Evolutionary conservation across 2,797 vertebrate species (phyloP).

Genomic region (Peromyscus eremicus): DNA sequence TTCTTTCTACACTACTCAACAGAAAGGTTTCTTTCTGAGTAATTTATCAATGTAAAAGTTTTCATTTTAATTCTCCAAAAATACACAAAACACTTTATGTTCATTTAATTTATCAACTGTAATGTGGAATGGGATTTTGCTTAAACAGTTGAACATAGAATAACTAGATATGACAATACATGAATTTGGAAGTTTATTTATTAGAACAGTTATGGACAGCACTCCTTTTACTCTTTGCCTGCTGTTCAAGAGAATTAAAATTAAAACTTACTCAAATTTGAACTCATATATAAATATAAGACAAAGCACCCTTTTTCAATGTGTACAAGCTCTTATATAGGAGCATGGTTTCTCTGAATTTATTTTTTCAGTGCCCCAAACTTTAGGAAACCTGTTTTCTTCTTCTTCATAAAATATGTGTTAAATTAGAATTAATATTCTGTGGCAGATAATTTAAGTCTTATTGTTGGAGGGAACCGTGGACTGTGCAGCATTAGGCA

Average conservation of each 20-base stretch:
- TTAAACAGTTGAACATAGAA: background rate
- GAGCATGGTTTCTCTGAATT: background rate
- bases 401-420: background rate
- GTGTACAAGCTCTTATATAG: background rate
- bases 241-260: background rate
- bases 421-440: background rate
- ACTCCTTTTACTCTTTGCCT: background rate
- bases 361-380: background rate
- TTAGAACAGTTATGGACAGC: background rate
- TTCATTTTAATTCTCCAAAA: background rate
- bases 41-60: background rate
- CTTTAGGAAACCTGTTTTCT: background rate
- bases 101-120: background rate
- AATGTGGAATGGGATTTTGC: background rate
- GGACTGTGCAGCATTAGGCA: background rate
- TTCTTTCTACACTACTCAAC: background rate
- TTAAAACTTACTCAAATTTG: conserved; percentile 3
- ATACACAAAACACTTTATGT: background rate
- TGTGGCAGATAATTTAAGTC: conserved; percentile 1
- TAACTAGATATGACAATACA: background rate
- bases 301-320: background rate
- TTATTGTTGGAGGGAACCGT: background rate
- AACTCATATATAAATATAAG: background rate
- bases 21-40: background rate
- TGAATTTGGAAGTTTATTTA: background rate